Conservation (phyloP, 2,797 vertebrate genomes). For the Anniella stebbinsi region DNA sequence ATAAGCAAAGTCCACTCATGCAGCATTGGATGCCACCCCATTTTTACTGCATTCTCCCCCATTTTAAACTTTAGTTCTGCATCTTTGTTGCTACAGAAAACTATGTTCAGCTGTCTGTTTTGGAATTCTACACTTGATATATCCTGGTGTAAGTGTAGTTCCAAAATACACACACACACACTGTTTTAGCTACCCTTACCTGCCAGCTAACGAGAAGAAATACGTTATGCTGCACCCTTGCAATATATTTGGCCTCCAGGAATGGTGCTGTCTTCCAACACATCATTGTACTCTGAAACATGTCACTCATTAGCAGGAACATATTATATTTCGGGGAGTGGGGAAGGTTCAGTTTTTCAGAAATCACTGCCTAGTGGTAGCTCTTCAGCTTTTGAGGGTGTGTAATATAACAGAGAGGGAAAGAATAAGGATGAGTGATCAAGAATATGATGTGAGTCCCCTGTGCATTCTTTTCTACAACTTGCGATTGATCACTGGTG, state of each 20-base stretch:
- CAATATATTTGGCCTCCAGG: not conserved
- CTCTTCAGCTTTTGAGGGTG: not conserved
- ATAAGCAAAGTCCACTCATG: too few species aligned
- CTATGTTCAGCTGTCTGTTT: not conserved
- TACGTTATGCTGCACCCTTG: not conserved
- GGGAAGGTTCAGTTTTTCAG: not conserved
- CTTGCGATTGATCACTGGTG: not conserved
- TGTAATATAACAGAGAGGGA: not conserved
- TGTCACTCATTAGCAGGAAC: constrained; percentile 3
- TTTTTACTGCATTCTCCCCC: not conserved
- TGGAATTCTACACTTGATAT: not conserved
- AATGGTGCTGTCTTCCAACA: not conserved
- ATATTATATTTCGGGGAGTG: not conserved
- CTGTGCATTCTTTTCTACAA: not conserved
- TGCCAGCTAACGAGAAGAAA: not conserved
- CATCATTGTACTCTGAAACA: not conserved
- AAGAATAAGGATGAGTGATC: not conserved
- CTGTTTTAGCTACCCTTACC: not conserved
- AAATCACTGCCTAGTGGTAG: not conserved
- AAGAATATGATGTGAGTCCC: too few species aligned
- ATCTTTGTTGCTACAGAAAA: not conserved
- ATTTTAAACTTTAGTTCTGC: not conserved
- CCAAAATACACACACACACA: not conserved
- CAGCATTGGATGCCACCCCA: not conserved
- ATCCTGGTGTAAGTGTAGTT: constrained; percentile 1